Conservation (phyloP, 2,113 vertebrate species). For the Corythornis cristatus region DNA sequence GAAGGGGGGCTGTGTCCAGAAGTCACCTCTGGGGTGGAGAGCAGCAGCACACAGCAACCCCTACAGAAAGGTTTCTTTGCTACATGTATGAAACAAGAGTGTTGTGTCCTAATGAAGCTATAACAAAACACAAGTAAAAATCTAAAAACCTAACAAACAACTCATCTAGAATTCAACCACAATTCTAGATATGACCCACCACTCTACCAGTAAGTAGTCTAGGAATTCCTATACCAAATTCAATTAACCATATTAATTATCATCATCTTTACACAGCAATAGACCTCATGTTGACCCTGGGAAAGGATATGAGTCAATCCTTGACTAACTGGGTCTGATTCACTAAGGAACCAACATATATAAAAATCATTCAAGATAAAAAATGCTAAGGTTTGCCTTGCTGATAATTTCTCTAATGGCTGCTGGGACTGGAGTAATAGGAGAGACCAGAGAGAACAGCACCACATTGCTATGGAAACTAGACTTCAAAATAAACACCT, state of each 20-base stretch:
- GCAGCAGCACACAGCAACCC: background rate
- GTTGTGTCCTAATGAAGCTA: background rate
- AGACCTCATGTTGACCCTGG: background rate
- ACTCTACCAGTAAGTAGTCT: background rate
- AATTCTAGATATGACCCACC: background rate
- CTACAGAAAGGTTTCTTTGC: background rate
- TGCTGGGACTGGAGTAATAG: conserved; percentile 42
- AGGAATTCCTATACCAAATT: background rate
- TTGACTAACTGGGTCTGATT: conserved; percentile 45
- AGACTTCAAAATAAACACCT: conserved; percentile 71
- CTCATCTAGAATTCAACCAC: background rate
- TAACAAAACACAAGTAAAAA: background rate
- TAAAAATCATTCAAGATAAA: conserved; percentile 47
- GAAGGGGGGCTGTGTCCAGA: background rate
- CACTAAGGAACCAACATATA: conserved; percentile 45
- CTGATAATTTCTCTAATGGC: conserved; percentile 66
- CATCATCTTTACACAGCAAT: background rate
- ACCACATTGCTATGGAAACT: conserved; percentile 73
- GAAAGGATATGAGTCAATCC: conserved; percentile 52
- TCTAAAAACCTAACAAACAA: background rate
- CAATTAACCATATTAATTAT: background rate
- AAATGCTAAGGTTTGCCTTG: conserved; percentile 32
- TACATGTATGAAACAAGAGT: background rate
- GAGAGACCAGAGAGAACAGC: conserved; percentile 36
- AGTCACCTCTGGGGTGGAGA: background rate